A percentile compares a stretch with the other conserved stretches of the same genome.
Conservation (phyloP, 2,113 vertebrate species). For the Oenanthe oenanthe region DNA sequence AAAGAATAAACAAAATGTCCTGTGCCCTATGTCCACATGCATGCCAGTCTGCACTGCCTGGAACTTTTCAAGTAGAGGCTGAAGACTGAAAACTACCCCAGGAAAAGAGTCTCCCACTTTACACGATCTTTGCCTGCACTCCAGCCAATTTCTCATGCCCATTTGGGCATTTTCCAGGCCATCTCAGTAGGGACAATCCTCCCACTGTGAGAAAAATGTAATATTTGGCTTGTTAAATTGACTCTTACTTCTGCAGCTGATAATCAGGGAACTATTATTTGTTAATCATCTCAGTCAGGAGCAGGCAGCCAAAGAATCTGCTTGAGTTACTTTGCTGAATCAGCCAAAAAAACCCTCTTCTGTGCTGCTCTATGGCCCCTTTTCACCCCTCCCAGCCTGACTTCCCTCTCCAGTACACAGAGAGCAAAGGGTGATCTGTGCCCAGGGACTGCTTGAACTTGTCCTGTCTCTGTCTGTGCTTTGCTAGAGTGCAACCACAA, state of each 20-base stretch:
- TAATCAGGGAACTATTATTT: constrained; percentile 19
- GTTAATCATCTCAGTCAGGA: background rate
- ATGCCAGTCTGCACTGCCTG: background rate
- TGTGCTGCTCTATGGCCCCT: background rate
- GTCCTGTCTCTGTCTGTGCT: background rate
- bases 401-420: background rate
- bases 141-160: background rate
- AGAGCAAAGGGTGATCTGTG: background rate
- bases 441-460: background rate
- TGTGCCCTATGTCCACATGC: rapidly evolving
- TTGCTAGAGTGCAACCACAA: background rate
- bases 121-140: background rate
- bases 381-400: background rate
- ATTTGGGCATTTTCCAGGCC: background rate
- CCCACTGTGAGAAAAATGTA: constrained; percentile 11
- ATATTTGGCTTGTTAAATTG: background rate
- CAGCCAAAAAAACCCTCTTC: background rate
- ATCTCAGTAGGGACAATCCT: background rate
- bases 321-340: background rate
- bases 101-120: background rate
- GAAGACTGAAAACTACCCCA: background rate
- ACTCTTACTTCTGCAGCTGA: background rate
- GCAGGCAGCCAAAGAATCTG: background rate
- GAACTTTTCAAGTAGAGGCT: background rate
- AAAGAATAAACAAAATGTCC: background rate